Conservation (phyloP, 1,140 invertebrate species). For the Drosophila oshimai region DNA sequence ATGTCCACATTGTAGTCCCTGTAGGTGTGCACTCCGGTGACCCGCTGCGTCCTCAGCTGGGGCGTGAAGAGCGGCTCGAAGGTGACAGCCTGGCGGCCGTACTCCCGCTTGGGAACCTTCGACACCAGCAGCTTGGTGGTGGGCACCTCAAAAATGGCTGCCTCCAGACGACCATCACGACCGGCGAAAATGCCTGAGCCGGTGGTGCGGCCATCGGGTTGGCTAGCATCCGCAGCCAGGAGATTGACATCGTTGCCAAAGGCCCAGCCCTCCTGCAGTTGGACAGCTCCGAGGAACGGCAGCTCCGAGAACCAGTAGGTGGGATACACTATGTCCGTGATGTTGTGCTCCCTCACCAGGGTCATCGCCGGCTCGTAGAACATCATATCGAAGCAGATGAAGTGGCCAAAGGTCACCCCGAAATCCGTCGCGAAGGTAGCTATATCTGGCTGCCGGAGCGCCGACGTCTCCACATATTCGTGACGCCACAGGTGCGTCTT, state of each 20-base stretch:
- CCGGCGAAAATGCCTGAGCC: slow-evolving; percentile 83
- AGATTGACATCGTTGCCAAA: slow-evolving; percentile 84
- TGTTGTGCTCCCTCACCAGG: slow-evolving; percentile 52
- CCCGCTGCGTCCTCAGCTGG: slow-evolving; percentile 14
- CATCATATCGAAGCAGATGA: slow-evolving; percentile 91
- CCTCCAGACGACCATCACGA: slow-evolving; percentile 60
- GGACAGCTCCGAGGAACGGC: slow-evolving; percentile 86
- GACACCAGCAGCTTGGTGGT: slow-evolving; percentile 58
- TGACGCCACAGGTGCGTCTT: slow-evolving; percentile 87
- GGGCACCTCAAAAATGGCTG: slow-evolving; percentile 50
- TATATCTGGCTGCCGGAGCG: slow-evolving; percentile 72
- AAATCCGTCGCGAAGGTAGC: slow-evolving; percentile 86
- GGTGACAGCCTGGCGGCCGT: slow-evolving; percentile 65
- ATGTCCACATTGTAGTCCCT: slow-evolving; percentile 72
- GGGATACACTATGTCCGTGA: slow-evolving; percentile 89
- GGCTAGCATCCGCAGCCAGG: slow-evolving; percentile 83
- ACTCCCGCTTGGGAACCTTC: slow-evolving; percentile 60
- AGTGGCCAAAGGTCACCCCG: slow-evolving; percentile 88
- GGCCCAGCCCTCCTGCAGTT: slow-evolving; percentile 84
- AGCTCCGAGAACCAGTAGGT: slow-evolving; percentile 89
- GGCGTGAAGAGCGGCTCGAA: slow-evolving; percentile 26
- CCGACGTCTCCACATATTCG: slow-evolving; percentile 26
- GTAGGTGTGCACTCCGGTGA: slow-evolving; percentile 41
- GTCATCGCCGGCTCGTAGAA: slow-evolving; percentile 85
- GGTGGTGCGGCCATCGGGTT: slow-evolving; percentile 63